Evolutionary conservation across 2,888 invertebrate genomes (phyloP).

Genomic region (Dinocampus coccinellae): DNA sequence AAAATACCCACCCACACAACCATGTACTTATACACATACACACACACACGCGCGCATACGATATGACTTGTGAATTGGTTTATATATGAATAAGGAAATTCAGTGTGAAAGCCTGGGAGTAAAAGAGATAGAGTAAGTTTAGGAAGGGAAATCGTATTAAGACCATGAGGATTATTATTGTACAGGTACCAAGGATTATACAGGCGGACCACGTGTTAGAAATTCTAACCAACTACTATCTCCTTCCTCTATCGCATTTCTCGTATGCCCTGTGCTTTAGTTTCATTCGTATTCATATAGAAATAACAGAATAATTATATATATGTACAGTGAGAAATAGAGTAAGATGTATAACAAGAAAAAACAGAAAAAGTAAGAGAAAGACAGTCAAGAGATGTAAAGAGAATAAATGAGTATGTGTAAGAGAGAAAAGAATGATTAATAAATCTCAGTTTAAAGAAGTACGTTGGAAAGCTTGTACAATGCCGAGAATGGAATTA

Average conservation of each 20-base stretch:
- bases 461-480: constrained; percentile 43
- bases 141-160: constrained; percentile 38
- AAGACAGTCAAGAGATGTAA: not conserved
- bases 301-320: not conserved
- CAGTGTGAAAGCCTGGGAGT: not conserved
- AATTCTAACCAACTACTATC: constrained; percentile 12
- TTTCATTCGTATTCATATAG: not conserved
- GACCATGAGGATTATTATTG: constrained; percentile 40
- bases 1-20: too few species aligned
- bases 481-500: constrained; percentile 48
- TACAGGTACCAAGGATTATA: constrained; percentile 43
- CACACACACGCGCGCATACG: not conserved
- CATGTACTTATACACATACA: too few species aligned
- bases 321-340: not conserved
- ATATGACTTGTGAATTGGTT: constrained; percentile 20
- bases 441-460: constrained; percentile 49
- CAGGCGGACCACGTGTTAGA: constrained; percentile 33
- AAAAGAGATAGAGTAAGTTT: not conserved
- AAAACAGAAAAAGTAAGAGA: not conserved
- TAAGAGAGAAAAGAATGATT: constrained; percentile 42
- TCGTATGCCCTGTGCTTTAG: not conserved
- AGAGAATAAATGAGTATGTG: not conserved
- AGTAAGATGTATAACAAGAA: not conserved
- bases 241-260: constrained; percentile 3
- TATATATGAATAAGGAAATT: constrained; percentile 20